Evolutionary conservation across 2,113 vertebrate species (phyloP).

Genomic region (Aepyceros melampus): DNA sequence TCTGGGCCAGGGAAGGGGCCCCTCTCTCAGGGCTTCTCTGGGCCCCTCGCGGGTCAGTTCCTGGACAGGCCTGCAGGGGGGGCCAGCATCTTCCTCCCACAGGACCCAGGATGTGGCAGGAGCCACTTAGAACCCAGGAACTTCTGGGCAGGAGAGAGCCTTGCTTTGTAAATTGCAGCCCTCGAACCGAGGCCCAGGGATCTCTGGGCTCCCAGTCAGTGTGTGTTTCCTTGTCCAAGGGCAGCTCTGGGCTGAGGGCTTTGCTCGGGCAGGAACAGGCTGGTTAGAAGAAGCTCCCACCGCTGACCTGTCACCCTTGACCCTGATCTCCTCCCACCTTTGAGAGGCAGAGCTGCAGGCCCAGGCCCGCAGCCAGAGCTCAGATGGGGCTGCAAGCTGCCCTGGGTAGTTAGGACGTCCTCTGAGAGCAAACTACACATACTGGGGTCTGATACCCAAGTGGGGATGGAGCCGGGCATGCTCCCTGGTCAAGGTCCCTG

Average conservation of each 20-base stretch:
- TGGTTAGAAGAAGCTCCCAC: not conserved
- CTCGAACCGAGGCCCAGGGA: not conserved
- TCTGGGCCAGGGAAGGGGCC: not conserved
- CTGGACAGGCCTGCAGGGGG: constrained; percentile 15
- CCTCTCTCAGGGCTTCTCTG: not conserved
- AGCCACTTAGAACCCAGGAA: not conserved
- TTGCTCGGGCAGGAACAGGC: not conserved
- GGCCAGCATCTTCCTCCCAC: not conserved
- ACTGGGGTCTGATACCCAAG: no score
- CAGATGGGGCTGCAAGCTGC: not conserved
- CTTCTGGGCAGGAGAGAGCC: not conserved
- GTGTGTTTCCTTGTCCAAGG: not conserved
- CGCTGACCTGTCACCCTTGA: not conserved
- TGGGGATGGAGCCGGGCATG: fast-evolving
- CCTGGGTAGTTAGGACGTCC: not conserved
- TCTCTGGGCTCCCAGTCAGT: not conserved
- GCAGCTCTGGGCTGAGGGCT: not conserved
- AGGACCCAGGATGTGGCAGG: constrained; percentile 27
- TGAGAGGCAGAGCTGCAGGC: not conserved
- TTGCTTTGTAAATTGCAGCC: not conserved
- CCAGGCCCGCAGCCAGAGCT: not conserved
- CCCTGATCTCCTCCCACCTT: not conserved
- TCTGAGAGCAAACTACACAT: not conserved
- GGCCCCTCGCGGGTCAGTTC: not conserved
- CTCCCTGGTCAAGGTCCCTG: not conserved